A percentile compares a stretch with the other conserved stretches of the same genome.
phyloP scores from a whole-genome alignment of 2,888 invertebrate genomes.

The Labia minor region DNA sequence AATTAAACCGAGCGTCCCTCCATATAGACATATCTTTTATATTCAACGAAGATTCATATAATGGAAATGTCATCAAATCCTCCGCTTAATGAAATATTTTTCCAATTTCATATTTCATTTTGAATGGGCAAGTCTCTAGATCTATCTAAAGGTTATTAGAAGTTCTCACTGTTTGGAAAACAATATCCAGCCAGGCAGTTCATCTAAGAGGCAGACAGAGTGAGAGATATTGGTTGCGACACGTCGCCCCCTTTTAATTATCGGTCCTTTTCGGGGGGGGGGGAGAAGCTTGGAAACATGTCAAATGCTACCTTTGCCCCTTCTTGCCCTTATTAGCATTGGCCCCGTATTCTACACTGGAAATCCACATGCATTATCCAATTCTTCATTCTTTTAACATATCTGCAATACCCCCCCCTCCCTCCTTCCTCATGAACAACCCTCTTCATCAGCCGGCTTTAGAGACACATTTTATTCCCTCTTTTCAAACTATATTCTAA shows the following conservation, averaged over 20 bases:
- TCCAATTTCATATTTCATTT: background rate
- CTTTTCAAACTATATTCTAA: background rate
- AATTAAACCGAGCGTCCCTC: too few species aligned
- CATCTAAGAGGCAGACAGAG: background rate
- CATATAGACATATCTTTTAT: too few species aligned
- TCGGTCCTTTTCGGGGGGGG: background rate
- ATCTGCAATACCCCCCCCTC: too few species aligned
- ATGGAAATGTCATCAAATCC: slow-evolving; percentile 1
- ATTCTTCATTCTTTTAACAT: background rate
- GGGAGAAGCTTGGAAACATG: background rate
- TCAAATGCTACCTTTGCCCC: slow-evolving; percentile 1
- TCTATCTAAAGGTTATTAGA: slow-evolving; percentile 2
- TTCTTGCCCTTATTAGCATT: background rate
- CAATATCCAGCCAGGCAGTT: background rate
- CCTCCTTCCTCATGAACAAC: background rate
- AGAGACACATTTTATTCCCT: background rate
- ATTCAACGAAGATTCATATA: too few species aligned
- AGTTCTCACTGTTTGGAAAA: slow-evolving; percentile 3
- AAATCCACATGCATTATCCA: background rate
- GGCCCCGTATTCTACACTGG: background rate
- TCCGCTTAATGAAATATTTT: slow-evolving; percentile 2
- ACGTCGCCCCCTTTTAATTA: slow-evolving; percentile 3
- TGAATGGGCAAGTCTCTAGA: background rate
- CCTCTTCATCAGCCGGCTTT: background rate
- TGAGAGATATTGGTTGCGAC: slow-evolving; percentile 1